A percentile compares a stretch with the other conserved stretches of the same genome.
Conservation (phyloP, 2,797 vertebrate species). For the Glossophaga mutica region DNA sequence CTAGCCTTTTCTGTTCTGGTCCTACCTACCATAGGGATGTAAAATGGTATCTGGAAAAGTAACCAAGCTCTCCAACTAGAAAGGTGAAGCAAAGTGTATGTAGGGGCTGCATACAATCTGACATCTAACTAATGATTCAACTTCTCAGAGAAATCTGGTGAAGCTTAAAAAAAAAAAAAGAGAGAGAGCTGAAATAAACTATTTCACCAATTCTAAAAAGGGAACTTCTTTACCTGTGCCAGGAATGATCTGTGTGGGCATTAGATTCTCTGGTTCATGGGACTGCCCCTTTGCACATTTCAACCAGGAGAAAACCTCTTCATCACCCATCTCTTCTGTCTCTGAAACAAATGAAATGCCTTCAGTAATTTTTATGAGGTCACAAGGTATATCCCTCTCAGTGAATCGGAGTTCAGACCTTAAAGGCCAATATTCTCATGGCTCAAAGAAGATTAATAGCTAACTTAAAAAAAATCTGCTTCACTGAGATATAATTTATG, state of each 20-base stretch:
- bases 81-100: not conserved
- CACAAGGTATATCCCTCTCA: not conserved
- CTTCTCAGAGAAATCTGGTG: not conserved
- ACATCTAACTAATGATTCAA: not conserved
- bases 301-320: constrained; percentile 98
- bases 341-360: constrained; percentile 82
- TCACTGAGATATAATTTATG: not conserved
- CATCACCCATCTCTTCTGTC: constrained; percentile 91
- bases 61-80: not conserved
- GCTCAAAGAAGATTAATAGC: not conserved
- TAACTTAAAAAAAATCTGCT: not conserved
- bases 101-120: not conserved
- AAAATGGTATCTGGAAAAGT: not conserved
- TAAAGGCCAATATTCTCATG: not conserved
- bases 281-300: constrained; percentile 99
- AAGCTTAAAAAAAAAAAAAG: not conserved
- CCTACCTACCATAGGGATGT: not conserved
- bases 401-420: not conserved
- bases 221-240: constrained; percentile 91
- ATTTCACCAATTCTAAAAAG: not conserved
- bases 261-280: constrained; percentile 98
- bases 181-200: not conserved
- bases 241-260: constrained; percentile 99
- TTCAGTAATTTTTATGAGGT: constrained; percentile 36
- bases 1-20: constrained; percentile 7